Base-by-base conservation (phyloP, 2,113 vertebrate species). In the Coracopsis vasa region DNA sequence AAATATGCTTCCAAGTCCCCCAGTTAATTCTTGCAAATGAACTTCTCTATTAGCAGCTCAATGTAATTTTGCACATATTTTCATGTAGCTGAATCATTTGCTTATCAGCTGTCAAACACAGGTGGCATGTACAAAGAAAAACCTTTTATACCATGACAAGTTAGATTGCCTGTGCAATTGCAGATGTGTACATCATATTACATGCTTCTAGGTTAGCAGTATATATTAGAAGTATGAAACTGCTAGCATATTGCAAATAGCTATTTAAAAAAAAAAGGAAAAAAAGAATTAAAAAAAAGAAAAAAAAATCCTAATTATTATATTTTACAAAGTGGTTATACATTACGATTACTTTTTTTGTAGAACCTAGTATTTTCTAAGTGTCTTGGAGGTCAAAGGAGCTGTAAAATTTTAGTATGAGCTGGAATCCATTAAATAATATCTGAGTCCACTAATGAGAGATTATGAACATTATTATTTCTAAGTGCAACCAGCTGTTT, bases 371-470 rank as follows among this genome's bases (percentile, higher is more conserved):
- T 24, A 45, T 92, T 96, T 87, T 70, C 15, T 31, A 93, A 66
- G 29, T 80, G 29, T 80, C 54, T 86, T 85, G 23, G 53, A 39
- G 85, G 47, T 97, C 60, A 39, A 67, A 94, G 72, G 66, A 91
- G 47, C 69, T 90, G 41, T 77, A 66, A 15, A 87, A 56, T 94
- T 97, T 96, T 69, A 86, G 27, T 69, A 83, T 48, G 80, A 95
- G 37, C 16, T 95, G 62, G 45, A 96, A 92, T 94, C 74, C 31
- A 73, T 11, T 91, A 72, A 96, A 80, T 78, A 80, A 87, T 75
- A 16, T 80, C 74, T 90, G 69, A 94, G 50, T 78, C 45, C 66
- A 71, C 73, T 91, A 95, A 93, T 79, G 69, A 96, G 96, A 93
- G 35, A 56, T 92, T 73, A 60, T n/a, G 23, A 87, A 84, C 8